phyloP scores from a whole-genome alignment of 2,888 invertebrate genomes.

The Lasioglossum vierecki region DNA sequence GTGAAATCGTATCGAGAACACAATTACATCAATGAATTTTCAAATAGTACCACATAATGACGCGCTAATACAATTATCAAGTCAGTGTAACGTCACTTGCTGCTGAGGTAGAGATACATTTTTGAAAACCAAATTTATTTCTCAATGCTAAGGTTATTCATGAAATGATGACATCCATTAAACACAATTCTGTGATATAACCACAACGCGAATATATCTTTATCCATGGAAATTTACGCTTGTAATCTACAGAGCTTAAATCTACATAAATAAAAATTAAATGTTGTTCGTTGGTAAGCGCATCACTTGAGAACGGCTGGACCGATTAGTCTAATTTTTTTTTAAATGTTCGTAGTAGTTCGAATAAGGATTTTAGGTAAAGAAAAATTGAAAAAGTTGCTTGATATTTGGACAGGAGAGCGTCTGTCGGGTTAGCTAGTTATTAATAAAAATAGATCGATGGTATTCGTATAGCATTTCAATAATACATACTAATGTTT shows the following conservation, averaged over 20 bases:
- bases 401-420: too few species aligned
- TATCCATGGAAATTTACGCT: not conserved
- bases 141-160: not conserved
- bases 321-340: too few species aligned
- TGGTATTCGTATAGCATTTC: too few species aligned
- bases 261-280: too few species aligned
- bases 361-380: too few species aligned
- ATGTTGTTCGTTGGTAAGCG: too few species aligned
- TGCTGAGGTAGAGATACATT: not conserved
- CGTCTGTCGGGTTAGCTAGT: not conserved
- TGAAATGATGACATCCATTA: not conserved
- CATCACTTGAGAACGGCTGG: too few species aligned
- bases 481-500: too few species aligned
- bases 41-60: not conserved
- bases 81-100: not conserved
- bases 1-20: not conserved
- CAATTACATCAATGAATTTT: not conserved
- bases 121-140: not conserved
- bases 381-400: too few species aligned
- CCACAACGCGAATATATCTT: not conserved
- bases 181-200: not conserved
- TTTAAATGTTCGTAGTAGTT: too few species aligned
- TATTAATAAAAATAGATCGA: not conserved
- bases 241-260: not conserved
- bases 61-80: not conserved